Evolutionary conservation across 1,140 invertebrate genomes (phyloP).

Genomic region (Ceratitis capitata): DNA sequence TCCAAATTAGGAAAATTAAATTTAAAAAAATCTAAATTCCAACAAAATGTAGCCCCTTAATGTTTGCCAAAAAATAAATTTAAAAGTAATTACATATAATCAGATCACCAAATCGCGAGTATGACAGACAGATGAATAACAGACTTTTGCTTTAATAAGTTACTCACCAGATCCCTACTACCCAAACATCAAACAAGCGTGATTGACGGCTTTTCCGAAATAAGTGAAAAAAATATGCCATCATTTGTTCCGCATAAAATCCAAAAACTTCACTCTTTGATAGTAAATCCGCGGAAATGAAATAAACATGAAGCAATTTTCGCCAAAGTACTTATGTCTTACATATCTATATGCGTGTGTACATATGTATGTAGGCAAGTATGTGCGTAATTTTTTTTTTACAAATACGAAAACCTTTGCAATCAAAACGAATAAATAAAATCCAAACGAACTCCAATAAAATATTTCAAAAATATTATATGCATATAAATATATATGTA

Average conservation of each 20-base stretch:
- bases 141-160: too few relatives aligned
- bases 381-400: too few relatives aligned
- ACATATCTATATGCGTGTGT: not conserved
- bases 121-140: too few relatives aligned
- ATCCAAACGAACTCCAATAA: constrained; percentile 1
- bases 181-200: too few relatives aligned
- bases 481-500: too few relatives aligned
- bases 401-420: not conserved
- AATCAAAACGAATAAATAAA: not conserved
- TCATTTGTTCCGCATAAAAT: not conserved
- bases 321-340: not conserved
- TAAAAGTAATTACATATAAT: too few relatives aligned
- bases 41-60: too few relatives aligned
- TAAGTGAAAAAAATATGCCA: not conserved
- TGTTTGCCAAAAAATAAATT: too few relatives aligned
- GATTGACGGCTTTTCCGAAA: not conserved
- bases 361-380: not conserved
- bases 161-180: too few relatives aligned
- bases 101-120: too few relatives aligned
- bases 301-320: not conserved
- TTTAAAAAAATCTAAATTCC: too few relatives aligned
- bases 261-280: not conserved
- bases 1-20: too few relatives aligned
- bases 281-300: not conserved
- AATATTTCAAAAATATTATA: not conserved